These are phyloP conservation scores for Heteromormyrus szaboi DNA, from an alignment of 2,797 vertebrate species.

Conservation along the genomic window DNA sequence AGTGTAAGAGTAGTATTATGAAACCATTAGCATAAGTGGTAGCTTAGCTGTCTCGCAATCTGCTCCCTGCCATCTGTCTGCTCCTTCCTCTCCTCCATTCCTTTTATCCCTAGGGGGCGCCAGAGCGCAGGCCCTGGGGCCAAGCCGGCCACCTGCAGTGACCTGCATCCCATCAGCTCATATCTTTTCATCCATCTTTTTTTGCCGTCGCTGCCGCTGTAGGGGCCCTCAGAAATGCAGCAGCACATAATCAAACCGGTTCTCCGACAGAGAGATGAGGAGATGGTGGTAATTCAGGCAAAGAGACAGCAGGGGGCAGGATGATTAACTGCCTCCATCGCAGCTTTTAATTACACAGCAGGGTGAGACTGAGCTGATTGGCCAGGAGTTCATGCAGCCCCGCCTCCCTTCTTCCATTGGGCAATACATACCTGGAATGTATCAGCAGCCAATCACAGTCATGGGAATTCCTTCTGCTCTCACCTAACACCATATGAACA, in stretches of 20 bases:
- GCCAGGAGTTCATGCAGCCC: background rate
- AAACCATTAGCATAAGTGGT: background rate
- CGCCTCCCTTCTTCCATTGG: background rate
- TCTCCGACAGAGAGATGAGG: background rate
- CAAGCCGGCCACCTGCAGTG: slow-evolving; percentile 18
- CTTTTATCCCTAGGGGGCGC: slow-evolving; percentile 7
- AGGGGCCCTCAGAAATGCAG: slow-evolving; percentile 5
- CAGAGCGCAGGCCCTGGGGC: background rate
- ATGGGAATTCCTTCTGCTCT: background rate
- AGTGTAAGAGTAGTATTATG: background rate
- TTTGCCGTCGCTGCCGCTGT: slow-evolving; percentile 16
- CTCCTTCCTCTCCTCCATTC: background rate
- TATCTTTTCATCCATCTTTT: slow-evolving; percentile 31
- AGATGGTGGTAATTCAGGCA: background rate
- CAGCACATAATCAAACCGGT: background rate
- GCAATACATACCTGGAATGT: background rate
- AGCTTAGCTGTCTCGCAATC: background rate
- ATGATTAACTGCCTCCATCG: background rate
- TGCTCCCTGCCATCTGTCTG: background rate
- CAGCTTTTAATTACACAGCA: background rate
- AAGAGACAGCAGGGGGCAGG: background rate
- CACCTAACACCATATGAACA: background rate
- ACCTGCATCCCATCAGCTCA: slow-evolving; percentile 20
- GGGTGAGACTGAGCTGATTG: background rate
- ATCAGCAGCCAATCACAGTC: background rate